A percentile compares a stretch with the other conserved stretches of the same genome.
phyloP scores from a whole-genome alignment of 1,140 invertebrate genomes.

The Pseudomyrmex dendroicus region DNA sequence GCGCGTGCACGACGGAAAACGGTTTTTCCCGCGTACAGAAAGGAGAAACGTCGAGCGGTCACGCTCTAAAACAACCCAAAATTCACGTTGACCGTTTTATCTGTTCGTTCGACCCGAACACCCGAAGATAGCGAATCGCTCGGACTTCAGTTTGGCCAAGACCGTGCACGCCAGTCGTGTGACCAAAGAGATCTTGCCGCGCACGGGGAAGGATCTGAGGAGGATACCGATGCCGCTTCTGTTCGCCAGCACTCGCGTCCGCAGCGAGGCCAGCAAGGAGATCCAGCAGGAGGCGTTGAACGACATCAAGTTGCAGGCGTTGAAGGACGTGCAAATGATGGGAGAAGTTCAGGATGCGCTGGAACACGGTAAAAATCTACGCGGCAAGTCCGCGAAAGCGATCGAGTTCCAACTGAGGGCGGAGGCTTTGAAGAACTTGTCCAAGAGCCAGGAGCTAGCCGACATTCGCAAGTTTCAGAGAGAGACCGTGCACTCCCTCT shows the following conservation, averaged over 20 bases:
- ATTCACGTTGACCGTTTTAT: not conserved
- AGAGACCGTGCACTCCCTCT: constrained; percentile 75
- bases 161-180: constrained; percentile 88
- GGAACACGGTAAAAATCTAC: constrained; percentile 85
- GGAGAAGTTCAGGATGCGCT: constrained; percentile 80
- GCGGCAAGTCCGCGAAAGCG: constrained; percentile 90
- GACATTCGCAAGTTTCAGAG: constrained; percentile 81
- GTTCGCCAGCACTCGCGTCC: constrained; percentile 59
- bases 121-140: constrained; percentile 87
- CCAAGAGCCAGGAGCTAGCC: constrained; percentile 79
- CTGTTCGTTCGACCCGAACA: constrained; percentile 10
- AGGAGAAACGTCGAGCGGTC: constrained; percentile 5
- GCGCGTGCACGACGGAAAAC: constrained; percentile 29
- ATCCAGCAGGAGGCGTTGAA: constrained; percentile 82
- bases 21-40: constrained; percentile 10
- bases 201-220: constrained; percentile 83
- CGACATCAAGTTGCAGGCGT: constrained; percentile 81
- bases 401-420: constrained; percentile 89
- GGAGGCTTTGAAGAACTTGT: constrained; percentile 82
- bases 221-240: constrained; percentile 79
- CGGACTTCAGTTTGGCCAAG: constrained; percentile 89
- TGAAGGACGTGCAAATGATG: constrained; percentile 84
- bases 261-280: constrained; percentile 78
- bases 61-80: not conserved
- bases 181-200: constrained; percentile 87